Conservation (phyloP, 2,888 invertebrate species). For the Meiosimyza decipiens region DNA sequence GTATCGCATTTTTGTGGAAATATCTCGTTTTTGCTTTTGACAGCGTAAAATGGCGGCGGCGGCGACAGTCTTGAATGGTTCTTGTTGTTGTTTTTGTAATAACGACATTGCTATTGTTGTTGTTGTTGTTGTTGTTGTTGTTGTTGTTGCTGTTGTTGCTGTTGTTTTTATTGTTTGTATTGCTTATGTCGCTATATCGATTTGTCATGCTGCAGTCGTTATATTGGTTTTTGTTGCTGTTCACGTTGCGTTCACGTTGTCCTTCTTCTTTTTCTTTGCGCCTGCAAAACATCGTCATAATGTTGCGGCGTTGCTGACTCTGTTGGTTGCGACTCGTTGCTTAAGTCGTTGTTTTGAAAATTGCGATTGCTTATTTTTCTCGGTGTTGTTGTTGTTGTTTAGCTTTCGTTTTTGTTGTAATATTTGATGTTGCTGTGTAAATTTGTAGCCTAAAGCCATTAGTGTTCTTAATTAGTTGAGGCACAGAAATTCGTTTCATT, state of each 20-base stretch:
- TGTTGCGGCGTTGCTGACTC: conserved; percentile 33
- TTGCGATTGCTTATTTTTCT: conserved; percentile 33
- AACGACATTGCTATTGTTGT: conserved; percentile 21
- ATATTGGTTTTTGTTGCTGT: conserved; percentile 31
- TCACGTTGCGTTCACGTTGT: conserved; percentile 25
- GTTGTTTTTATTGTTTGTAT: conserved; percentile 20
- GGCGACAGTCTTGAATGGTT: background rate
- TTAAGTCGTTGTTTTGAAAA: conserved; percentile 33
- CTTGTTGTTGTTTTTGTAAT: conserved; percentile 20
- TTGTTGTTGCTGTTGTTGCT: conserved; percentile 7
- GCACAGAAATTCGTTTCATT: conserved; percentile 47
- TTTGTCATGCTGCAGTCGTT: conserved; percentile 47
- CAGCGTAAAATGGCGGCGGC: background rate
- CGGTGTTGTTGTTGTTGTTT: conserved; percentile 32
- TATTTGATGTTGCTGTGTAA: conserved; percentile 23
- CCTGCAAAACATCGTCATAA: conserved; percentile 47
- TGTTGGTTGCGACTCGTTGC: conserved; percentile 35
- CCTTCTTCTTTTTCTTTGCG: conserved; percentile 43
- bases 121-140: conserved; percentile 6
- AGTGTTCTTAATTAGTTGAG: conserved; percentile 42
- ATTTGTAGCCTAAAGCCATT: conserved; percentile 39
- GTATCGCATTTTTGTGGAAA: conserved; percentile 36
- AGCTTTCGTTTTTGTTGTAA: conserved; percentile 30
- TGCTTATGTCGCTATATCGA: conserved; percentile 38
- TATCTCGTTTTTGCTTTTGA: conserved; percentile 31